Evolutionary conservation across 23 tunicate genomes (phyloP), one percentile per base, ranked within the genome.

Genomic region (Aplidium turbinatum): DNA sequence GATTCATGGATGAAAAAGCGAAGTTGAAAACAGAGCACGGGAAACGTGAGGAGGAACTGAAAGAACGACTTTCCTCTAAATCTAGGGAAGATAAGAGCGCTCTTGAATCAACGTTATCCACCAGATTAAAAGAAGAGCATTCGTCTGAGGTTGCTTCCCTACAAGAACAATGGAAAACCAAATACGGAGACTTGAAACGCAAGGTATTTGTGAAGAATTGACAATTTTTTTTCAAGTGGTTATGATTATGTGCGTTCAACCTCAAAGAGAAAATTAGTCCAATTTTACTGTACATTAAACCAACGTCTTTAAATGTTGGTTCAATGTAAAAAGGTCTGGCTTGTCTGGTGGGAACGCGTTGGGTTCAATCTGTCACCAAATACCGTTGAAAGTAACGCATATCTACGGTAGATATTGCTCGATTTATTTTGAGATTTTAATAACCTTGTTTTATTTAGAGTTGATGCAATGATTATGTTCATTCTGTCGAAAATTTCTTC

Each of bases 131-230:
- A 1, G 58, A 55, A 57, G 51, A 69, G 21, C 70, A 68, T 28
- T 48, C 72, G 4, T 58, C 47, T 27, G 79, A 51, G 33, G 38
- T 57, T n/a, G 53, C 31, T 16, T 53, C 74, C 21, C 13, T 79
- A 36, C 33, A 72, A 19, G 78, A 73, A 34, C 74, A 78, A 52
- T 80, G 82, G 86, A 70, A 80, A 45, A 73, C 33, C 1, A 80
- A 80, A 45, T 87, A 87, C 65, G 25, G 77, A 0, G 94, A 87
- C 23, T 61, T 87, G 1, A 87, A 87, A 64, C 71, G 56, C 0
- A 87, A 87, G 79, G 87, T 82, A 47, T 22, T n/a, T n/a, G 50
- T 39, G 13, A n/a, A 38, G 24, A 54, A 13, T 54, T 11, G 22
- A 5, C 6, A 36, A 60, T 9, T 4, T 60, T 60, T 27, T 31